Conservation (phyloP, 2,888 invertebrate species). For the Papilio elwesi region DNA sequence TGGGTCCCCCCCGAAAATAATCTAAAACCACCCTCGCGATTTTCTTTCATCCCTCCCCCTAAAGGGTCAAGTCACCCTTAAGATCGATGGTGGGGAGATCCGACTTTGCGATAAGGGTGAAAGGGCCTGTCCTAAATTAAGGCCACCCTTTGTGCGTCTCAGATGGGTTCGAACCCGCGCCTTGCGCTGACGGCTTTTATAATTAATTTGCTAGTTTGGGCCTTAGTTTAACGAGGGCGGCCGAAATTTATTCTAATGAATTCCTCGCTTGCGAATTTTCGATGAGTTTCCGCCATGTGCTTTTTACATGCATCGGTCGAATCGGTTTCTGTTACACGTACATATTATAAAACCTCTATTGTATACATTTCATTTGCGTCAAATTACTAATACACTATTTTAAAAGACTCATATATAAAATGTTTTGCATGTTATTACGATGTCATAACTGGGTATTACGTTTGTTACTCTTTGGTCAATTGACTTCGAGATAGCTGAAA, state of each 20-base stretch:
- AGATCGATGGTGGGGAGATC: constrained; percentile 83
- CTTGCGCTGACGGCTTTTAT: constrained; percentile 83
- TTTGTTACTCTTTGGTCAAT: neutral
- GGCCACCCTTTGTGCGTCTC: constrained; percentile 77
- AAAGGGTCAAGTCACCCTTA: constrained; percentile 81
- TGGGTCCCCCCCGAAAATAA: constrained; percentile 54
- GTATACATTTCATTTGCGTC: constrained; percentile 23
- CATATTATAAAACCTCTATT: neutral
- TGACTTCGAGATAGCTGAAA: no score
- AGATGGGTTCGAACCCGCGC: constrained; percentile 76
- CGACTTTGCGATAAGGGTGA: constrained; percentile 80
- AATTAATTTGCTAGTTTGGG: constrained; percentile 83
- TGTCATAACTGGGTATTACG: neutral
- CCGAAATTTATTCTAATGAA: constrained; percentile 69
- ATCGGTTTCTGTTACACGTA: constrained; percentile 21
- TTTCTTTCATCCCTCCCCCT: constrained; percentile 78
- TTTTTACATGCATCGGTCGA: constrained; percentile 40
- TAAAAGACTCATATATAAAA: neutral
- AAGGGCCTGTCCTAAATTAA: constrained; percentile 71
- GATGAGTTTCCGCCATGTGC: constrained; percentile 44
- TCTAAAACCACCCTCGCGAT: constrained; percentile 69
- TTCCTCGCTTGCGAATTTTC: constrained; percentile 51
- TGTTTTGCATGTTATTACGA: neutral
- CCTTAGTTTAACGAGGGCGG: constrained; percentile 75
- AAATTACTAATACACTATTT: constrained; percentile 14